phyloP scores from a whole-genome alignment of 1,140 invertebrate genomes.

The Manduca sexta region DNA sequence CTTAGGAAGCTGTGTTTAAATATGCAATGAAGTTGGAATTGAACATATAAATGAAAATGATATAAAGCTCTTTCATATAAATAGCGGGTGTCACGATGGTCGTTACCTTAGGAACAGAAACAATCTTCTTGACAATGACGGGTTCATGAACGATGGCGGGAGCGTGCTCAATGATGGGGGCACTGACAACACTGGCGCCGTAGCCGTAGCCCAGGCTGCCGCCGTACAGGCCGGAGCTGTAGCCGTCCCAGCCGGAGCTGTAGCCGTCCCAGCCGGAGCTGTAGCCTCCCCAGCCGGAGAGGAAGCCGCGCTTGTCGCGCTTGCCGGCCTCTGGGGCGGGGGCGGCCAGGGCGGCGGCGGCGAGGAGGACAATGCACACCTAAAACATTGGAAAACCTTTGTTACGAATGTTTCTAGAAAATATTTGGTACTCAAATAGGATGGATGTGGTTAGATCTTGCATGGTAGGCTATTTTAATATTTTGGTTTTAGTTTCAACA shows the following conservation, averaged over 20 bases:
- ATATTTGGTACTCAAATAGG: too few species aligned
- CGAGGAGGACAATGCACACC: slow-evolving; percentile 39
- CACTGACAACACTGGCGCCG: slow-evolving; percentile 18
- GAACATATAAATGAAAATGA: too few species aligned
- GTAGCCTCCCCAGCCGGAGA: slow-evolving; percentile 25
- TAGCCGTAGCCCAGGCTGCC: slow-evolving; percentile 13
- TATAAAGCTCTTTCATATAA: too few species aligned
- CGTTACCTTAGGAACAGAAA: slow-evolving; percentile 42
- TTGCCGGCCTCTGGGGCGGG: slow-evolving; percentile 35
- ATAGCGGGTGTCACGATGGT: too few species aligned
- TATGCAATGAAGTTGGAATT: too few species aligned
- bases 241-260: slow-evolving; percentile 10
- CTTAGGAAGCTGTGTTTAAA: too few species aligned
- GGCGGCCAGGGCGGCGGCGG: slow-evolving; percentile 26
- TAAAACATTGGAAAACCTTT: slow-evolving; percentile 5
- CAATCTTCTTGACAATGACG: slow-evolving; percentile 35
- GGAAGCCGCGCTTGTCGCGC: slow-evolving; percentile 44
- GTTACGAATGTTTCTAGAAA: too few species aligned
- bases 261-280: slow-evolving; percentile 10
- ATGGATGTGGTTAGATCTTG: too few species aligned
- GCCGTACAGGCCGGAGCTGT: slow-evolving; percentile 9
- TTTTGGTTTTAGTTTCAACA: too few species aligned
- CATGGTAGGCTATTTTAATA: too few species aligned
- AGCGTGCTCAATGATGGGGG: slow-evolving; percentile 10
- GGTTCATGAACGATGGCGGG: slow-evolving; percentile 24